Evolutionary conservation across 2,797 vertebrate species (phyloP), one percentile per base, ranked within the genome.

Genomic region (Mionectes olivaceus): DNA sequence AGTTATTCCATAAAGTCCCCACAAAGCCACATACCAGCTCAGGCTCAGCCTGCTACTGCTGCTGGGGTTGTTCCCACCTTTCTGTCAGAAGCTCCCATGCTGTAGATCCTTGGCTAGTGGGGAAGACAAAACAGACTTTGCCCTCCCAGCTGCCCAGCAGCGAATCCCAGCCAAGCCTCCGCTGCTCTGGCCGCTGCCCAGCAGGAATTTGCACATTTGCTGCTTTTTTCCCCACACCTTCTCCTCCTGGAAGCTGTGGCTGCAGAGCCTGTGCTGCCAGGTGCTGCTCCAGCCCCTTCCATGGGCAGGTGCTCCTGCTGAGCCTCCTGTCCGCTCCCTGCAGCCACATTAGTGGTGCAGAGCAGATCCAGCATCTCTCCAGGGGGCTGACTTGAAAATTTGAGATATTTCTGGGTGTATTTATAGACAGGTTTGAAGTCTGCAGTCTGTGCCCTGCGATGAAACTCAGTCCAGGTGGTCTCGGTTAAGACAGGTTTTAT

Each of bases 21-120:
- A 5, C 22, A 19, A 15, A 44, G 47, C 50, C 3, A 0, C 1
- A n/a, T 37, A 11, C 63, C 5, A 59, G 56, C 73, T 57, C 64
- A 21, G 32, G 2, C 33, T 41, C 27, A 2, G 11, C 1, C 21
- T 5, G 13, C 23, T 5, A 2, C 4, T 4, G 0, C 41, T 52
- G 5, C 39, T 57, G 65, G 69, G 15, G 10, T 22, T 23, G 5
- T 24, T 74, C 77, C 5, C 43, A 3, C 41, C 41, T 59, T 53
- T 8, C n/a, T 1, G 4, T 1, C 19, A 61, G 49, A 17, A 15
- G n/a, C 8, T 76, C 43, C 69, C 5, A 0, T 2, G 37, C 79
- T 4, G 1, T 0, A 13, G 22, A 15, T 19, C 14, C 35, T 68
- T 1, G 6, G 10, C 9, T 50, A 19, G 10, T 19, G 28, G 10